phyloP scores from a whole-genome alignment of 2,113 vertebrate genomes.

The Centropus unirufus region DNA sequence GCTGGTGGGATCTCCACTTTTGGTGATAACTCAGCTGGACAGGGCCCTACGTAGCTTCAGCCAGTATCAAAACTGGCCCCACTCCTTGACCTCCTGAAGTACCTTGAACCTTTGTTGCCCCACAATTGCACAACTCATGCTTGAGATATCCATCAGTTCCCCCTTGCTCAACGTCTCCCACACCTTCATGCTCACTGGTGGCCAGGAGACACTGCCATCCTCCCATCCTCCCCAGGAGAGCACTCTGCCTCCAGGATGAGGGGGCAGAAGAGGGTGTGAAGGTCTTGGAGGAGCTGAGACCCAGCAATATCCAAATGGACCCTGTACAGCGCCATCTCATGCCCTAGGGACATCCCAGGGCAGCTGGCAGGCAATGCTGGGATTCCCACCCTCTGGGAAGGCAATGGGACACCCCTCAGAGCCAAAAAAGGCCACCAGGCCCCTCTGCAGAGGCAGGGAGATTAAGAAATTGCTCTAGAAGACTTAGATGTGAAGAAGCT shows the following conservation, averaged over 20 bases:
- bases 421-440: neutral
- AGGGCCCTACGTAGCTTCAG: neutral
- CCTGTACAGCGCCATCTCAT: neutral
- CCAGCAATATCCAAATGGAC: neutral
- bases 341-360: neutral
- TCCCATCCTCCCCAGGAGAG: neutral
- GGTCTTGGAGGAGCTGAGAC: neutral
- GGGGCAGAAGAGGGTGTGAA: fast-evolving
- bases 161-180: neutral
- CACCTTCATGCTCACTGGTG: neutral
- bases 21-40: neutral
- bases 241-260: neutral
- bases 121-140: neutral
- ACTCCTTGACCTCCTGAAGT: neutral
- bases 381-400: neutral
- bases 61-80: neutral
- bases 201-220: neutral
- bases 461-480: neutral
- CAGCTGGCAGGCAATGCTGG: neutral
- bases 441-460: neutral
- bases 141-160: neutral
- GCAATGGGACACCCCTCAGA: neutral
- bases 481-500: neutral
- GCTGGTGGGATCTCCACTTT: neutral
- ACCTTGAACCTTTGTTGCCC: neutral